A percentile compares a stretch with the other conserved stretches of the same genome.
phyloP scores from a whole-genome alignment of 2,797 vertebrate genomes.

The Oceanodroma leucorhoa region DNA sequence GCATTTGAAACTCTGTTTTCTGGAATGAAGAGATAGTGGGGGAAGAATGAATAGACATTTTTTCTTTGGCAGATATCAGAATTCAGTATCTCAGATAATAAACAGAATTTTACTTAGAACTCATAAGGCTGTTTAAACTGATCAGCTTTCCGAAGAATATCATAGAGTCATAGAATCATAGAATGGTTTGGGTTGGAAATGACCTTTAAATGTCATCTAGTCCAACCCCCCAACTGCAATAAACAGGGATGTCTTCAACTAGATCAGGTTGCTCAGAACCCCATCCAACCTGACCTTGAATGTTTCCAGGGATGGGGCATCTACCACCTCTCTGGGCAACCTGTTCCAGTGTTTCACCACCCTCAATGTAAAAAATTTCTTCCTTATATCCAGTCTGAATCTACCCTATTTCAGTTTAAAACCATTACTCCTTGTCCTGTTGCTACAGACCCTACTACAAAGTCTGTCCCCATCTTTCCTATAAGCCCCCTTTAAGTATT shows the following conservation, averaged over 20 bases:
- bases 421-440: neutral
- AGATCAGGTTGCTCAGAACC: neutral
- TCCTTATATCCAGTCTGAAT: neutral
- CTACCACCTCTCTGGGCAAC: neutral
- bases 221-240: neutral
- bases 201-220: neutral
- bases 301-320: neutral
- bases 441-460: neutral
- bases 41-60: neutral
- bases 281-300: no score
- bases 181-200: neutral
- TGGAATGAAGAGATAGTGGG: neutral
- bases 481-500: neutral
- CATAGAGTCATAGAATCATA: neutral
- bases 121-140: neutral
- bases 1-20: neutral
- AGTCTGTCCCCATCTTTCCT: neutral
- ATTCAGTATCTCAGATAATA: neutral
- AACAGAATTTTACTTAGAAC: neutral
- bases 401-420: neutral
- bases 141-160: neutral
- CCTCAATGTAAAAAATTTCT: neutral
- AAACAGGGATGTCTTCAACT: accelerated
- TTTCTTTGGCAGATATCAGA: neutral
- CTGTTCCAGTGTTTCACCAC: neutral